Percentiles rank a stretch among this genome's conserved stretches.
Evolutionary conservation across 2,113 vertebrate species (phyloP).

Genomic region (Leucoraja erinaceus): DNA sequence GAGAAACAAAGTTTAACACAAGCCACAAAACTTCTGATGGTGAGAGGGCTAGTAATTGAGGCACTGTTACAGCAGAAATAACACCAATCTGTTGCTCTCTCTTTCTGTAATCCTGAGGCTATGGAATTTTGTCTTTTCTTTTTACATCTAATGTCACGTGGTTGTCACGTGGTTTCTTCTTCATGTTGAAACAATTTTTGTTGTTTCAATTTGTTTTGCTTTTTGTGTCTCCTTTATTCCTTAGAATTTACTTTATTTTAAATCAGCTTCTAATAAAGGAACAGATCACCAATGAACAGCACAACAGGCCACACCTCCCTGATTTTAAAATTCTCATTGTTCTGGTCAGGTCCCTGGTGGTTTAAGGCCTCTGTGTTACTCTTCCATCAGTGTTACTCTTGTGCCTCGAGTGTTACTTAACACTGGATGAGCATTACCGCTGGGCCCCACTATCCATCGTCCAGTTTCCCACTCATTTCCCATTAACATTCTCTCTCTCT

Average conservation of each 20-base stretch:
- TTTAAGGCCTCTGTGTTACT: neutral
- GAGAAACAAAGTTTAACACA: too few relatives aligned
- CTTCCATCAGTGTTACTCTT: too few relatives aligned
- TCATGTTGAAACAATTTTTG: neutral
- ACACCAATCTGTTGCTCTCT: neutral
- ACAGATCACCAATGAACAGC: neutral
- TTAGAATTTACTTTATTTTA: neutral
- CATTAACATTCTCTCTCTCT: too few relatives aligned
- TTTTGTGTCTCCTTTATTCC: neutral
- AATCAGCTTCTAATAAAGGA: neutral
- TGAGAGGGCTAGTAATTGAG: neutral
- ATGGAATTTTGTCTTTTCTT: neutral
- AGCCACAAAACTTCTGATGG: neutral
- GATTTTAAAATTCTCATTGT: neutral
- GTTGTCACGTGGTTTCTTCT: neutral
- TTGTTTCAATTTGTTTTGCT: neutral
- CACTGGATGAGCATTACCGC: too few relatives aligned
- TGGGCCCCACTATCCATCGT: too few relatives aligned
- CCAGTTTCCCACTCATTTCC: too few relatives aligned
- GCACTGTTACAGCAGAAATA: neutral
- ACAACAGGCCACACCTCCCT: neutral
- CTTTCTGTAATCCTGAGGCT: too few relatives aligned
- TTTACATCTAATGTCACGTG: neutral
- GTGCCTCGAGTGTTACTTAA: too few relatives aligned
- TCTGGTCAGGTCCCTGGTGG: neutral